Evolutionary conservation across 2,797 vertebrate species (phyloP), one percentile per base, ranked within the genome.

Genomic region (Tapirus indicus): DNA sequence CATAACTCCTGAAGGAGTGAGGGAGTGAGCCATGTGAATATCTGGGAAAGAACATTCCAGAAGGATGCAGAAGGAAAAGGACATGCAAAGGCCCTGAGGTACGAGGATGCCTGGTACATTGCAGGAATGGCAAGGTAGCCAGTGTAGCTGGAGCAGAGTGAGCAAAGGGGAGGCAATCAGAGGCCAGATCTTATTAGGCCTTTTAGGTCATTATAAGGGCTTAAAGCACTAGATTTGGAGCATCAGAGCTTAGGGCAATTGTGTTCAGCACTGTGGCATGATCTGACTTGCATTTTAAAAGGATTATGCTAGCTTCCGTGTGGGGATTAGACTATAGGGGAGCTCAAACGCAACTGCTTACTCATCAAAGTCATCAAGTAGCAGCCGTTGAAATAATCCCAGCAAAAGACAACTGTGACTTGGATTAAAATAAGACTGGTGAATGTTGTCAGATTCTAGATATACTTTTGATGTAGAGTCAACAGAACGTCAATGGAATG

Each of bases 361-460:
- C 52, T 95, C 92, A 94, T 75, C 86, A 82, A 78, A 94, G 66
- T 27, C 44, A 86, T 79, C 69, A 41, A 44, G 27, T 25, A 78
- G 79, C 21, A 68, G 29, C 41, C 44, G 5, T 23, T 54, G 29
- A 29, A 69, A 82, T 77, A 74, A 71, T 62, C 58, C 74, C 72
- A 32, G 44, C 49, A 74, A 1, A 47, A 75, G 44, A 78, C 21
- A 91, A 80, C 32, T 29, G 47, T 6, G 38, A 35, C 38, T 78
- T 75, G 52, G 9, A 41, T 78, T 74, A 49, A 88, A 97, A 86
- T 77, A 71, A 88, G 58, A 80, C 52, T 16, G 32, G 49, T 58
- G 47, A 79, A 60, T 47, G 41, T 62, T 80, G 62, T 79, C 69
- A 47, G 71, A 62, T 35, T 86, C 56, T 74, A 75, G 64, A 82